Base-by-base conservation (phyloP, 2,888 invertebrate genomes). In the Hirtodrosophila alboralis region DNA sequence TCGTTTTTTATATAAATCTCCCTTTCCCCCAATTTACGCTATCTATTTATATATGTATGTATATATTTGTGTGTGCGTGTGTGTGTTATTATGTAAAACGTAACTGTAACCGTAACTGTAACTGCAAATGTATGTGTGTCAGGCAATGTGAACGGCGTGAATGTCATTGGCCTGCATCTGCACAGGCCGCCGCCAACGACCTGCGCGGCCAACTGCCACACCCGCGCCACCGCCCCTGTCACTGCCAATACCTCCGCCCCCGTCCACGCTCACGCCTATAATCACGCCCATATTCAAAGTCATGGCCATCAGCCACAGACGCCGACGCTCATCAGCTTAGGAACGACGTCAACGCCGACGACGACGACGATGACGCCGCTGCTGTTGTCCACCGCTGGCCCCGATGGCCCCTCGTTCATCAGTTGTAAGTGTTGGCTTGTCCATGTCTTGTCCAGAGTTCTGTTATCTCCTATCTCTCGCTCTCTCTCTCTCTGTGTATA, bases 111-210 rank as follows among this genome's bases (percentile, higher is more conserved):
- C 26, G 58, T 47, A 57, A 60, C 54, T 71, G 62, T 83, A 54
- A 53, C 40, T 36, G 54, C 47, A 47, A 37, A 23, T 63, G 38
- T 23, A 14, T 57, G 37, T 66, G 54, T 61, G 49, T 58, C 92
- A 95, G 95, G 94, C 79, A 92, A 92, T 84, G 93, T 93, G 33
- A 95, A 95, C 88, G 95, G 95, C 40, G 94, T 95, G 91, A 95
- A 95, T 90, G 93, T 94, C 91, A 94, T 93, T 79, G 92, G 92
- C 69, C 88, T 92, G 81, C 92, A 92, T 59, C 88, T 92, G 65
- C 92, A 92, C 87, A 92, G 92, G 60, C 61, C 78, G 48, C 41
- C 69, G 41, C 47, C 43, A 80, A 58, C 84, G 73, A 91, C 54
- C 75, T 81, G 71, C 56, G 75, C 40, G 61, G 48, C 53, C 78